phyloP scores from a whole-genome alignment of 2,113 vertebrate genomes.

The Nycticorax nycticorax region DNA sequence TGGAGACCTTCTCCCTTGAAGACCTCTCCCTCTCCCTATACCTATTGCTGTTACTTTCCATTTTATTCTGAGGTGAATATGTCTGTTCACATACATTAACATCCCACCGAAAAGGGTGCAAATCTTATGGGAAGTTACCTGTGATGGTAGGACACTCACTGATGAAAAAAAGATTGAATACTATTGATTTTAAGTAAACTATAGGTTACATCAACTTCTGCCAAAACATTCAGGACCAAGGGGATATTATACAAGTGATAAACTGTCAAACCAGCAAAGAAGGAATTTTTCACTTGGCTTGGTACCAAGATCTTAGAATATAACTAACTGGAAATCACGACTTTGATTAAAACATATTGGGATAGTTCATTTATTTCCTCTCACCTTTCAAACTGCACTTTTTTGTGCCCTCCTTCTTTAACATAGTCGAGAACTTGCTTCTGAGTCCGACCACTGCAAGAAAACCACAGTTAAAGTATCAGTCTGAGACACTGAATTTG shows the following conservation, averaged over 20 bases:
- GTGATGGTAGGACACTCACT: background rate
- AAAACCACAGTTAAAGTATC: background rate
- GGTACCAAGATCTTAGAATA: background rate
- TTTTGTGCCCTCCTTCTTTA: constrained; percentile 95
- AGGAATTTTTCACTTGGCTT: background rate
- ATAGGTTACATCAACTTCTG: background rate
- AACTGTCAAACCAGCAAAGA: background rate
- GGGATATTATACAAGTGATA: background rate
- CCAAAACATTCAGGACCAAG: background rate
- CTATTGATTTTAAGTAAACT: background rate
- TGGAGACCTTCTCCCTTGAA: background rate
- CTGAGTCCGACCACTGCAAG: constrained; percentile 93
- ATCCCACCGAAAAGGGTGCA: background rate
- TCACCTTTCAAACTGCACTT: constrained; percentile 97
- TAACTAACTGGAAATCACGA: background rate
- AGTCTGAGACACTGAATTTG: background rate
- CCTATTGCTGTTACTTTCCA: background rate
- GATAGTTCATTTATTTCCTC: background rate
- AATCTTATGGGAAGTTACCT: background rate
- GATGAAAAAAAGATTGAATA: constrained; percentile 9
- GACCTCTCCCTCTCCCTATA: too few relatives aligned
- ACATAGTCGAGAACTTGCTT: constrained; percentile 98
- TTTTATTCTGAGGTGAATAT: background rate
- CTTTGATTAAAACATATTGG: background rate
- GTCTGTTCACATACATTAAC: background rate